phyloP scores from a whole-genome alignment of 2,888 invertebrate species.

The Empis stercorea region DNA sequence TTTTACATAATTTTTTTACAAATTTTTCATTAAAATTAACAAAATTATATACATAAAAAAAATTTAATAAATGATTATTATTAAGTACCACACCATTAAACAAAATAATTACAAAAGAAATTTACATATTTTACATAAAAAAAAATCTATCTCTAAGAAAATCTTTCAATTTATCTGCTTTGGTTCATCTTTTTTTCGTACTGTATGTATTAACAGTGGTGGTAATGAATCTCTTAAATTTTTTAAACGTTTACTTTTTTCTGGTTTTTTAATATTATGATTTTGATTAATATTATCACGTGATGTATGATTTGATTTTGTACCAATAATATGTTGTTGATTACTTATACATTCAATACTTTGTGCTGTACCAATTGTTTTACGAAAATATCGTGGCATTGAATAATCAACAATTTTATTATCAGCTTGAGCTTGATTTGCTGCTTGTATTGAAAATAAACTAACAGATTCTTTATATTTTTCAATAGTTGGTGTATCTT shows the following conservation, averaged over 20 bases:
- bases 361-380: conserved; percentile 30
- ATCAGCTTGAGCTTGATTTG: conserved; percentile 35
- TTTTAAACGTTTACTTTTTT: conserved; percentile 34
- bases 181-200: conserved; percentile 14
- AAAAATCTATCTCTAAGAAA: too few relatives aligned
- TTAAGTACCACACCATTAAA: too few relatives aligned
- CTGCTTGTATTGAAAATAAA: conserved; percentile 39
- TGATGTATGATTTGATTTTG: conserved; percentile 18
- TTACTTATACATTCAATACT: conserved; percentile 17
- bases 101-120: too few relatives aligned
- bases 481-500: conserved; percentile 35
- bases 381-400: conserved; percentile 49
- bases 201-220: conserved; percentile 31
- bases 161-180: conserved; percentile 12
- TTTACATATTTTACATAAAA: too few relatives aligned
- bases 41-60: too few relatives aligned
- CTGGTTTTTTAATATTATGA: conserved; percentile 23
- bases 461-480: conserved; percentile 34
- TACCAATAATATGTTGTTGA: not conserved
- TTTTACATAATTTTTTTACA: too few relatives aligned
- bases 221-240: conserved; percentile 31
- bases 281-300: conserved; percentile 21
- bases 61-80: too few relatives aligned
- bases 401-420: conserved; percentile 41
- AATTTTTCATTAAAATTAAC: too few relatives aligned